Evolutionary conservation across 1,140 invertebrate species (phyloP), one percentile per base, ranked within the genome.

Genomic region (Bemisia tabaci): DNA sequence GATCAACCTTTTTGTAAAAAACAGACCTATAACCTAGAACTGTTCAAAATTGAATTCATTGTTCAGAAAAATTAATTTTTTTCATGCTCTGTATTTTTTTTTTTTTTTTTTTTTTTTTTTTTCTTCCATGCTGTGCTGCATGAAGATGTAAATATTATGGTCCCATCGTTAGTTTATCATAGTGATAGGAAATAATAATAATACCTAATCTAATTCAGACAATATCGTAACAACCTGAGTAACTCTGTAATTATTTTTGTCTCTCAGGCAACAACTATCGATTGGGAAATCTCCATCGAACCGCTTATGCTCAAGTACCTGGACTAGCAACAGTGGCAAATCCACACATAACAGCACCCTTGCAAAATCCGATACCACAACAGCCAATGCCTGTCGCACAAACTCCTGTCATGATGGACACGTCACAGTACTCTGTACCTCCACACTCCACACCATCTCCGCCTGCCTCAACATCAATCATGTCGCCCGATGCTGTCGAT

Each of bases 261-360:
- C 25, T 25, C 21, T 5, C 64, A 22, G 23, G 59, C 12, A 72
- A 68, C 60, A 68, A 63, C 22, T 75, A 67, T 67, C 65, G 77
- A 24, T 68, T 77, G 26, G 27, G 72, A 12, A 72, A 71, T 12
- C 67, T 74, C 11, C 78, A 79, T 67, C 67, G 73, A 62, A 74
- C 75, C 1, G 67, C 73, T 0, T 79, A 79, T 69, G 77, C 78
- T 27, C 77, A 70, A 66, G 70, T 77, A 60, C 78, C 78, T 22
- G 77, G 77, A 17, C 64, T 79, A 22, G 68, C 69, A 21, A 65
- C 65, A 12, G 62, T 67, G 60, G 39, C 64, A n/a, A 48, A 27
- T 58, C 12, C 60, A 26, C 12, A 63, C 17, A 65, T 64, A 59
- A 65, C 67, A 27, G 60, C 27, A 12, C 26, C 17, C 26, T 26